Evolutionary conservation across 2,797 vertebrate species (phyloP), one percentile per base, ranked within the genome.

Genomic region (Tragopan temminckii): DNA sequence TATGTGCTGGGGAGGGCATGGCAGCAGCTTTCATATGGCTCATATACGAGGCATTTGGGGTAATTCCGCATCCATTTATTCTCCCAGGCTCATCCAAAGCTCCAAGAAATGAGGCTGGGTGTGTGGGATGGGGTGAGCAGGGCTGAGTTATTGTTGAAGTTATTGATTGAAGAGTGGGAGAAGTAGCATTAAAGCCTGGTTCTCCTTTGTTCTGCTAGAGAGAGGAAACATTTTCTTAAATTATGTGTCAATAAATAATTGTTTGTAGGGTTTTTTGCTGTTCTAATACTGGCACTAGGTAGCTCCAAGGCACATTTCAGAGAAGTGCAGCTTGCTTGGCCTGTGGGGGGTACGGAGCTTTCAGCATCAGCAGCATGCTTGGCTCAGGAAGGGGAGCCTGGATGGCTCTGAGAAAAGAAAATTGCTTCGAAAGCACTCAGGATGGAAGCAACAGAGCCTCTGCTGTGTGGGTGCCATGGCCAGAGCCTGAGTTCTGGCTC

Each of bases 171-270:
- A 80, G 82, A 86, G 94, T 72, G 77, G 85, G 82, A 93, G 82
- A 80, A 72, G 63, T 21, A 57, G 43, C 67, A 55, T 80, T 78
- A 89, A 29, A 83, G 48, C 69, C 70, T 48, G 52, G 46, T 24
- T 85, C 77, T 83, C 24, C 70, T 69, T 58, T 85, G n/a, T 58
- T 66, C 84, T 46, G 48, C 11, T 63, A 64, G 71, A 14, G 80
- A 85, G 77, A 81, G 82, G 80, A 88, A 93, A 50, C 20, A 4
- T 93, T 92, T 93, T 91, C 93, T 88, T 95, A 93, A 94, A 75
- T 55, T 75, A 0, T 31, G 40, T 78, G 88, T 91, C 31, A 0
- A 89, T 95, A 95, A 89, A 80, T 83, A 95, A 88, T 68, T 78
- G 52, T 57, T 61, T 62, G 68, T 59, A 76, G 27, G 31, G 67